Conservation (phyloP, 2,113 vertebrate species). For the Micronycteris hirsuta region DNA sequence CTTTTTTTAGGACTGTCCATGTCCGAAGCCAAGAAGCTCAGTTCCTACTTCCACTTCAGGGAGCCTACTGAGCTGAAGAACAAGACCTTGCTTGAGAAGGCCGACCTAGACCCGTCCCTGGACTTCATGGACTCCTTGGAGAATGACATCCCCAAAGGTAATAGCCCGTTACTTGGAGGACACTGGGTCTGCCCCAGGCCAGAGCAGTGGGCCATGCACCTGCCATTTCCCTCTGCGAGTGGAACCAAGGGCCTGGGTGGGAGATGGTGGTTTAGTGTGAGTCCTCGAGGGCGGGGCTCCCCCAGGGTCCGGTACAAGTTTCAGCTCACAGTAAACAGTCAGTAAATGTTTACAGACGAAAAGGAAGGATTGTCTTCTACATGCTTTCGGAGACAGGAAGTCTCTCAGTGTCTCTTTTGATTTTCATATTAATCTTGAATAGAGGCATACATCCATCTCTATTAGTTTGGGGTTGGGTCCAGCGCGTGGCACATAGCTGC, state of each 20-base stretch:
- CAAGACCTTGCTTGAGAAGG: conserved; percentile 87
- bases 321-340: not conserved
- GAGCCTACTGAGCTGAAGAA: conserved; percentile 84
- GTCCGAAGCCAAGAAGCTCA: conserved; percentile 86
- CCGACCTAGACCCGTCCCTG: conserved; percentile 87
- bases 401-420: not conserved
- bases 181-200: not conserved
- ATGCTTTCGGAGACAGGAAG: not conserved
- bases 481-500: not conserved
- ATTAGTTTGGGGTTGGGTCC: not conserved
- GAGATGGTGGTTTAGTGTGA: not conserved
- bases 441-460: not conserved
- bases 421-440: not conserved
- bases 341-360: not conserved
- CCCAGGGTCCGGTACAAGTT: not conserved
- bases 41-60: conserved; percentile 91
- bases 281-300: not conserved
- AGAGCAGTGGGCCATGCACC: not conserved
- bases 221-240: not conserved
- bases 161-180: not conserved
- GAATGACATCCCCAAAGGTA: conserved; percentile 92
- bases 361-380: not conserved
- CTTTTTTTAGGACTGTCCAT: conserved; percentile 85
- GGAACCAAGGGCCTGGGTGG: not conserved
- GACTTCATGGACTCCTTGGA: conserved; percentile 93